phyloP scores from a whole-genome alignment of 2,888 invertebrate genomes.

The Drosophila seclusa region DNA sequence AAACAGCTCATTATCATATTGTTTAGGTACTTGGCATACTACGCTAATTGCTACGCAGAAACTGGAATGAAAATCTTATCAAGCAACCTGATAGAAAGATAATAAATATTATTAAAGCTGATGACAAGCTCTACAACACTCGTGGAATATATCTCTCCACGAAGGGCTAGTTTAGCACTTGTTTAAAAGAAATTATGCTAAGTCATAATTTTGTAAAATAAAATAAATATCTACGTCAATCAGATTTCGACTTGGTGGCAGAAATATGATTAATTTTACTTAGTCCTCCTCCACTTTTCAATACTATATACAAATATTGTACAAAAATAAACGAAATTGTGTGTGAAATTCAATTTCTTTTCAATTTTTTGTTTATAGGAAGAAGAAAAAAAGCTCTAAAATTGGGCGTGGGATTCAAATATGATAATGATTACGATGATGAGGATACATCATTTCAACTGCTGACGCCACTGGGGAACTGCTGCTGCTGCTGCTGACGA shows the following conservation, averaged over 20 bases:
- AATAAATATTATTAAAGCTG: not conserved
- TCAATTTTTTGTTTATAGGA: slow-evolving; percentile 63
- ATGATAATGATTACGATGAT: slow-evolving; percentile 1
- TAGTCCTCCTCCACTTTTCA: not conserved
- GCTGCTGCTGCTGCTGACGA: slow-evolving; percentile 4
- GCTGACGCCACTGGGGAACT: slow-evolving; percentile 64
- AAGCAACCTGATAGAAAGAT: slow-evolving; percentile 27
- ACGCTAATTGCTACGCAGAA: slow-evolving; percentile 50
- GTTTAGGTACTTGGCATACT: slow-evolving; percentile 53
- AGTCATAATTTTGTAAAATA: not conserved
- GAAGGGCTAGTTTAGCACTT: not conserved
- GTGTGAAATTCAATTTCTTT: slow-evolving; percentile 64
- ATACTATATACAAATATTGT: slow-evolving; percentile 26
- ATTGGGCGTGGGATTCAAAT: slow-evolving; percentile 60
- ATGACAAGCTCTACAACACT: slow-evolving; percentile 7
- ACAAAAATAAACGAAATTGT: slow-evolving; percentile 66
- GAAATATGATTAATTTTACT: not conserved
- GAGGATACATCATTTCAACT: slow-evolving; percentile 70
- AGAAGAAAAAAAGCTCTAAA: slow-evolving; percentile 46
- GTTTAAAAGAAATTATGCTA: not conserved
- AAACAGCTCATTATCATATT: slow-evolving; percentile 60
- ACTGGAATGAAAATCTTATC: slow-evolving; percentile 33
- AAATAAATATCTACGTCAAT: not conserved
- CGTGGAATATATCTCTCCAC: slow-evolving; percentile 30
- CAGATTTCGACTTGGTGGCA: not conserved